Evolutionary conservation across 2,113 vertebrate genomes (phyloP).

Genomic region (Ariopsis seemanni): DNA sequence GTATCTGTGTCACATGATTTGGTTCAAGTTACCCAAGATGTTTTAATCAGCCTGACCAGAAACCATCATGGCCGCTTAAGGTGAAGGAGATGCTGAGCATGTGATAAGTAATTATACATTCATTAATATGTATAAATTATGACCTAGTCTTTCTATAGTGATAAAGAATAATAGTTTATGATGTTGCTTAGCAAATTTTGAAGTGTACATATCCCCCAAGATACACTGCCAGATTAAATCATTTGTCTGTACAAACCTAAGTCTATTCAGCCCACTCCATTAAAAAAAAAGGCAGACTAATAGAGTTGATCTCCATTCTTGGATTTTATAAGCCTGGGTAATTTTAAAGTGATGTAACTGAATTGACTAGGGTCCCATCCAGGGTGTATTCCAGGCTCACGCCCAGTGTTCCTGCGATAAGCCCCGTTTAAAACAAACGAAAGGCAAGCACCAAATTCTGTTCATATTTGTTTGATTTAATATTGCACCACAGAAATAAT

Average conservation of each 20-base stretch:
- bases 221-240: not conserved
- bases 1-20: not conserved
- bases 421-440: too few relatives aligned
- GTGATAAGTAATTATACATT: not conserved
- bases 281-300: not conserved
- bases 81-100: not conserved
- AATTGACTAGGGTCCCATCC: not conserved
- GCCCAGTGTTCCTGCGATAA: too few relatives aligned
- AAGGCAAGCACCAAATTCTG: not conserved
- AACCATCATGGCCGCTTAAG: not conserved
- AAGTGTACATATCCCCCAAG: not conserved
- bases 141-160: not conserved
- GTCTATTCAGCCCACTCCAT: not conserved
- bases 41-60: not conserved
- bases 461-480: constrained; percentile 41
- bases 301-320: not conserved
- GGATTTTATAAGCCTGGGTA: not conserved
- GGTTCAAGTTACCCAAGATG: not conserved
- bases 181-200: not conserved
- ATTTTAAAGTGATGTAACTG: not conserved
- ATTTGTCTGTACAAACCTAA: not conserved
- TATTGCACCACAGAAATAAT: constrained; percentile 53
- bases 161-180: not conserved
- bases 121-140: not conserved
- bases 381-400: not conserved